phyloP scores from a whole-genome alignment of 2,797 vertebrate genomes.

The Lindbergichthys nudifrons region DNA sequence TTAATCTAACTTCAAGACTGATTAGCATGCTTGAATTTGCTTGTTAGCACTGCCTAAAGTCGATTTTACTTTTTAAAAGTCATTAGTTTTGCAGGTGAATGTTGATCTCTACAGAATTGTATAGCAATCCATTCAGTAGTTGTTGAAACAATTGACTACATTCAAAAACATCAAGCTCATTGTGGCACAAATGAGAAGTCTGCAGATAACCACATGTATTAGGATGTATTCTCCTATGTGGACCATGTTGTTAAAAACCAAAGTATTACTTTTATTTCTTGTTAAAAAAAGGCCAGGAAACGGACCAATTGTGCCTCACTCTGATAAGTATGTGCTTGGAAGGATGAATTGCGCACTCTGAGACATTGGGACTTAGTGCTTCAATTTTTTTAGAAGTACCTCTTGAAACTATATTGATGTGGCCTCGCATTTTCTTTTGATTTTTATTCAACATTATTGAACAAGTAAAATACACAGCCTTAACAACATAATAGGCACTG shows the following conservation, averaged over 20 bases:
- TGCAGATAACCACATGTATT: background rate
- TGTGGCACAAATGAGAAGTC: background rate
- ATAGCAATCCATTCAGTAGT: background rate
- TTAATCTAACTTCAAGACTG: too few relatives aligned
- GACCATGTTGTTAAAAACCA: too few relatives aligned
- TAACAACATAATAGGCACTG: background rate
- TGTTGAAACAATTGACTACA: background rate
- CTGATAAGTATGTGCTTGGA: too few relatives aligned
- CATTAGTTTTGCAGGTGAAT: background rate
- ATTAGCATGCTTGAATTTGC: background rate
- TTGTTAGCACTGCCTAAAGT: background rate
- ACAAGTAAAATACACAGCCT: background rate
- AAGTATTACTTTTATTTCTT: background rate
- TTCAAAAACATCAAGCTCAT: background rate
- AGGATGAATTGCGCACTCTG: background rate
- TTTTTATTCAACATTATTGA: background rate
- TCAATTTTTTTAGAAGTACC: background rate
- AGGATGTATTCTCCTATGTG: background rate
- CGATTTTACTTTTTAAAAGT: background rate
- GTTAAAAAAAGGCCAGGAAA: background rate
- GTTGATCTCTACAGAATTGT: too few relatives aligned
- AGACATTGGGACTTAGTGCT: background rate
- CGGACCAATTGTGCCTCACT: background rate
- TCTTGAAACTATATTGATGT: background rate
- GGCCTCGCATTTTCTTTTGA: background rate